Evolutionary conservation across 2,888 invertebrate genomes (phyloP).

Genomic region (Hyppa rectilinea): DNA sequence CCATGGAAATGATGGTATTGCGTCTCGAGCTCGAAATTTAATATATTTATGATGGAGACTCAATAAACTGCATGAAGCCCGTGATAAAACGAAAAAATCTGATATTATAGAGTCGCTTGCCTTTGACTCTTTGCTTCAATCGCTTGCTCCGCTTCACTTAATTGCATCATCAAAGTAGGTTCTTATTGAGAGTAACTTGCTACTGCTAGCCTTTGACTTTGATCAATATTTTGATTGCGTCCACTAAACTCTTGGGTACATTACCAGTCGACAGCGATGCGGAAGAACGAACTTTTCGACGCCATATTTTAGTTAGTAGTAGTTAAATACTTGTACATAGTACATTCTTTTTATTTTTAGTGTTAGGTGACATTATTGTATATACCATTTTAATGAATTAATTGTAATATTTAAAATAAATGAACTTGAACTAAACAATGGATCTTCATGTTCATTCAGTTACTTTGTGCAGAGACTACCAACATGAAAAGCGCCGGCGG

Average conservation of each 20-base stretch:
- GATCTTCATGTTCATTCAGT: not conserved
- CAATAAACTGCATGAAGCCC: not conserved
- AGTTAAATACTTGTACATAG: too few species aligned
- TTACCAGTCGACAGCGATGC: too few species aligned
- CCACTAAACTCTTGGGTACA: too few species aligned
- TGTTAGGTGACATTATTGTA: too few species aligned
- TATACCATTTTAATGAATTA: too few species aligned
- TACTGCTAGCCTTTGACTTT: not conserved
- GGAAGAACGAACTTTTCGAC: too few species aligned
- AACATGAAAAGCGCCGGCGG: not conserved
- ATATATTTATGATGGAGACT: not conserved
- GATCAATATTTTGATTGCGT: slow-evolving; percentile 16
- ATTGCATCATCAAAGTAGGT: not conserved
- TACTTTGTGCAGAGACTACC: not conserved
- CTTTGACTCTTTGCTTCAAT: not conserved
- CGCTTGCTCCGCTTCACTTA: not conserved
- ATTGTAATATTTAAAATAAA: too few species aligned
- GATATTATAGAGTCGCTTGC: not conserved
- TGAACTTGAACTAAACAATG: too few species aligned
- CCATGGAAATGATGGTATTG: not conserved
- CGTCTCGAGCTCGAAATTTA: not conserved
- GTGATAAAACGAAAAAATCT: not conserved
- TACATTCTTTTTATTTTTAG: too few species aligned
- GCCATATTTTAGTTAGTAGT: too few species aligned
- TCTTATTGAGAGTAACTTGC: not conserved